phyloP scores from a whole-genome alignment of 2,888 invertebrate genomes.

The Euphydryas editha region DNA sequence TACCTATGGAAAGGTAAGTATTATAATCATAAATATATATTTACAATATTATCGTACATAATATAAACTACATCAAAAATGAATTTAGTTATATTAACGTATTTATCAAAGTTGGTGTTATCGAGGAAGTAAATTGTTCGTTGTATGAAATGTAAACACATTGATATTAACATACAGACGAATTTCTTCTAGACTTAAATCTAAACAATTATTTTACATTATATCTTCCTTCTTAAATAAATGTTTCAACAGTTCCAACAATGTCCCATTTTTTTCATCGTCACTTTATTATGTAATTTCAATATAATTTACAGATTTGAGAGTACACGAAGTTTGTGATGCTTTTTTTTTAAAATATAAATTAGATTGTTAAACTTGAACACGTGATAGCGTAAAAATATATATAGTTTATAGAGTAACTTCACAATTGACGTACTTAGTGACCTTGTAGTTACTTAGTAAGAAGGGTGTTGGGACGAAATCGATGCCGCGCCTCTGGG shows the following conservation, averaged over 20 bases:
- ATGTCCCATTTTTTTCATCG: background rate
- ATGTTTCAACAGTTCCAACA: too few relatives aligned
- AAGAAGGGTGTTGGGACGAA: constrained; percentile 80
- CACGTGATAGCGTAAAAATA: too few relatives aligned
- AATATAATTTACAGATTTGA: background rate
- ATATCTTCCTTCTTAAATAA: too few relatives aligned
- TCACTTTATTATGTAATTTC: too few relatives aligned
- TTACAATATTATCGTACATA: background rate
- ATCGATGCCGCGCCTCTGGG: constrained; percentile 63
- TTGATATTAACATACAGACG: background rate
- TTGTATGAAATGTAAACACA: background rate
- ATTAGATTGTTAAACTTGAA: background rate
- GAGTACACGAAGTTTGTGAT: too few relatives aligned
- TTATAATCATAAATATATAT: too few relatives aligned
- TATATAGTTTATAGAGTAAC: constrained; percentile 53
- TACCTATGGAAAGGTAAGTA: too few relatives aligned
- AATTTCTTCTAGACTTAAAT: too few relatives aligned
- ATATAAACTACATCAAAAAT: background rate
- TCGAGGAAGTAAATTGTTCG: background rate
- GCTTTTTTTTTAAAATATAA: background rate
- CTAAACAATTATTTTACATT: too few relatives aligned
- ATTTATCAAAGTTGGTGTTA: constrained; percentile 1
- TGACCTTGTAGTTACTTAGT: constrained; percentile 75
- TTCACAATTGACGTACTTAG: constrained; percentile 62
- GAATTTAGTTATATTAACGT: background rate